Evolutionary conservation across 2,797 vertebrate species (phyloP).

Genomic region (Cichlasoma orientale): DNA sequence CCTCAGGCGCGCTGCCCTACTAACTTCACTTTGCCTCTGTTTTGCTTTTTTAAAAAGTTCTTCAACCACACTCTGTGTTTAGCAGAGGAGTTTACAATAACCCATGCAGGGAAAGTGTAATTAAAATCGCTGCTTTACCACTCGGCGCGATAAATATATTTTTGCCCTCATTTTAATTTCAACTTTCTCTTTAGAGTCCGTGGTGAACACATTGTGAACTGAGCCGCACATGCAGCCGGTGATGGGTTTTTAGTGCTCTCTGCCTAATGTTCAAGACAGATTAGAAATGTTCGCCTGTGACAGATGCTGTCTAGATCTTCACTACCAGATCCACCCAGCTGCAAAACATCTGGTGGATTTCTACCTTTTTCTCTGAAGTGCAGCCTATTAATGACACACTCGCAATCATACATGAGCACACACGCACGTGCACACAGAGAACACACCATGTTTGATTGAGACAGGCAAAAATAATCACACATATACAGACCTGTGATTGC

Average conservation of each 20-base stretch:
- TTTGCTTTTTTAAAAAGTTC: slow-evolving; percentile 70
- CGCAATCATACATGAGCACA: slow-evolving; percentile 36
- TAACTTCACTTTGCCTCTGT: slow-evolving; percentile 86
- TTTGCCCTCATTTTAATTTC: slow-evolving; percentile 26
- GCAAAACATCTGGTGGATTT: slow-evolving; percentile 86
- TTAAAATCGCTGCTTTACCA: slow-evolving; percentile 12
- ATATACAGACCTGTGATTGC: slow-evolving; percentile 44
- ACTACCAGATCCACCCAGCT: slow-evolving; percentile 85
- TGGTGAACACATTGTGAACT: slow-evolving; percentile 46
- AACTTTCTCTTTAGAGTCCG: slow-evolving; percentile 31
- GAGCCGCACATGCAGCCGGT: slow-evolving; percentile 60
- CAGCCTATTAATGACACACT: slow-evolving; percentile 74
- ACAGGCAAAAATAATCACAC: slow-evolving; percentile 24
- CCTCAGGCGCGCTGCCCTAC: slow-evolving; percentile 87
- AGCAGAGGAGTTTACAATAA: neutral
- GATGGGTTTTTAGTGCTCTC: slow-evolving; percentile 75
- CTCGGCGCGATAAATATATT: slow-evolving; percentile 29
- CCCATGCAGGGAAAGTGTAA: neutral
- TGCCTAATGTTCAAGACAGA: slow-evolving; percentile 87
- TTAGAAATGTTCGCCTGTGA: slow-evolving; percentile 81
- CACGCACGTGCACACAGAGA: slow-evolving; percentile 8
- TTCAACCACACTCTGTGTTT: slow-evolving; percentile 6
- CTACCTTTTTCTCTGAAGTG: slow-evolving; percentile 79
- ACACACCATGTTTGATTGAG: slow-evolving; percentile 30
- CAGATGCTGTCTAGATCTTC: slow-evolving; percentile 84